Evolutionary conservation across 1,140 invertebrate species (phyloP).

Genomic region (Zaprionus camerounensis): DNA sequence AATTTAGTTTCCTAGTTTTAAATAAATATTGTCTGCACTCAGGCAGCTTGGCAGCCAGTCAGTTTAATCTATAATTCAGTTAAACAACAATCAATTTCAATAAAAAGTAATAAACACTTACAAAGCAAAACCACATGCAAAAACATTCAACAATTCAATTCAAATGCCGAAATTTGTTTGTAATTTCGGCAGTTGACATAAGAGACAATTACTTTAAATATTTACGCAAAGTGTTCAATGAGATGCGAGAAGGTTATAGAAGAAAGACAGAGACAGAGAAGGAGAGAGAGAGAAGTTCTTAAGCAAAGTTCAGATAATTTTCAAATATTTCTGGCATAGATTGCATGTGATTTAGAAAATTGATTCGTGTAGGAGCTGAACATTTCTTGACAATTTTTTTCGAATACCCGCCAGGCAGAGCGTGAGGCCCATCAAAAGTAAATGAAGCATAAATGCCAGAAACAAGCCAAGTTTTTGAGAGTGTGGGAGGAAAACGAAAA

Average conservation of each 20-base stretch:
- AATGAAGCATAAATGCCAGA: slow-evolving; percentile 78
- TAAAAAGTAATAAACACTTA: background rate
- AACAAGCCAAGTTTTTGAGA: slow-evolving; percentile 43
- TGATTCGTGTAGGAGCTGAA: background rate
- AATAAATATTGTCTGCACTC: background rate
- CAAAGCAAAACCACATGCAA: background rate
- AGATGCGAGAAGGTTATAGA: too few species aligned
- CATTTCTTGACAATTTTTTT: slow-evolving; percentile 8
- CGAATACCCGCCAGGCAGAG: background rate
- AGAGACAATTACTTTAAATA: background rate
- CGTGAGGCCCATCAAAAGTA: slow-evolving; percentile 68
- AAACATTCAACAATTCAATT: background rate
- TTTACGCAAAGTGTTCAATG: background rate
- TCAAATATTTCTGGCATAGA: background rate
- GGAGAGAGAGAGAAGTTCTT: too few species aligned
- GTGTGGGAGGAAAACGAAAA: slow-evolving; percentile 14
- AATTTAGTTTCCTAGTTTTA: background rate
- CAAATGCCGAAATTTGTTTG: background rate
- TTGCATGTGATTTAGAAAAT: background rate
- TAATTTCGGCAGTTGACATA: background rate
- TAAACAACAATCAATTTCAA: background rate
- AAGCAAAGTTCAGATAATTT: too few species aligned
- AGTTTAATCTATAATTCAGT: background rate
- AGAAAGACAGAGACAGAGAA: too few species aligned
- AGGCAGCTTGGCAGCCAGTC: background rate